Evolutionary conservation across 2,113 vertebrate species (phyloP).

Genomic region (Cyrtonyx montezumae): DNA sequence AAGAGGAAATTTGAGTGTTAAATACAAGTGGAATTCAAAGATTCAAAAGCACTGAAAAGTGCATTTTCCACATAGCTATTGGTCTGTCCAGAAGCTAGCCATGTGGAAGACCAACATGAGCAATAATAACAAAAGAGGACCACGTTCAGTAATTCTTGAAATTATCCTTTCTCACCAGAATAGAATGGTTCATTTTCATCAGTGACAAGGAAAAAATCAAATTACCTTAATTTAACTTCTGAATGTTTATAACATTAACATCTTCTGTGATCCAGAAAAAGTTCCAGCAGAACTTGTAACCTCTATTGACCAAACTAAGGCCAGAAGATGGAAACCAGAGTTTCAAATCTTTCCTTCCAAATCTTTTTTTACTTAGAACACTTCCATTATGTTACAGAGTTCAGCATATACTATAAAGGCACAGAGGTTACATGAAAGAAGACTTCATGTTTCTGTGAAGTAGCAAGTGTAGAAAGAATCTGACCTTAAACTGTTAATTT

Average conservation of each 20-base stretch:
- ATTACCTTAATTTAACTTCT: background rate
- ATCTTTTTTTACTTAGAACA: background rate
- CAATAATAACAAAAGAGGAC: background rate
- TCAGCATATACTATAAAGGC: background rate
- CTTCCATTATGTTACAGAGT: background rate
- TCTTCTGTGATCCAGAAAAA: background rate
- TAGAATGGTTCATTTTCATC: background rate
- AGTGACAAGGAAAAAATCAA: background rate
- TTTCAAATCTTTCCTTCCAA: background rate
- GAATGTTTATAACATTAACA: background rate
- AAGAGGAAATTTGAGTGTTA: background rate
- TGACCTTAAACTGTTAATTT: slow-evolving; percentile 39
- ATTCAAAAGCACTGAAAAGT: background rate
- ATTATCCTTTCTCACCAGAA: background rate
- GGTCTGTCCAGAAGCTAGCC: background rate
- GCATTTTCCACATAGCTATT: background rate
- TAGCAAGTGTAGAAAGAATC: background rate
- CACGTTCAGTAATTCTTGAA: background rate
- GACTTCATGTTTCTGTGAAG: background rate
- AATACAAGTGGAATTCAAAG: background rate
- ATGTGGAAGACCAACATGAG: background rate
- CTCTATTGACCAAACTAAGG: background rate
- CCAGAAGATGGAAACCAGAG: background rate
- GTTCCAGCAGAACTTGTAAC: background rate
- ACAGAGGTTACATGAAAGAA: background rate